A percentile compares a stretch with the other conserved stretches of the same genome.
Conservation (phyloP, 2,113 vertebrate species). For the Cynoglossus semilaevis region DNA sequence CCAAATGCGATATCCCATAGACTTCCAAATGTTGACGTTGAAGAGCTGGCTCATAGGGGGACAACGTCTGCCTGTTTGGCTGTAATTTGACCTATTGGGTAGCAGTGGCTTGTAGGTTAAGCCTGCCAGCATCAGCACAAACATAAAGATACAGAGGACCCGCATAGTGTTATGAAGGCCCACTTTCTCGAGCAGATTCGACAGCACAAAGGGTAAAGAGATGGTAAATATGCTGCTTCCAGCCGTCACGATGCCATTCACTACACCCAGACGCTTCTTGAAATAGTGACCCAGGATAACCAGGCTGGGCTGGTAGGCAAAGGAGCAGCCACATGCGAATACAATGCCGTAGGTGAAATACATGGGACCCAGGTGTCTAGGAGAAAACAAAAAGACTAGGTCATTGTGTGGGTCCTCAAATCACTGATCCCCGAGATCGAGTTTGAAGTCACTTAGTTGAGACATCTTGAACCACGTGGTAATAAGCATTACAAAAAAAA, state of each 20-base stretch:
- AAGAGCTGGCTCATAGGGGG: conserved; percentile 77
- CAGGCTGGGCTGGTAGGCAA: conserved; percentile 94
- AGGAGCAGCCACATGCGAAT: conserved; percentile 95
- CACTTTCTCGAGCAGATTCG: conserved; percentile 62
- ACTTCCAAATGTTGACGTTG: conserved; percentile 89
- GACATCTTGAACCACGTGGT: too few species aligned
- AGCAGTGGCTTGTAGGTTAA: conserved; percentile 87
- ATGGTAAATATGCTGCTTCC: conserved; percentile 95
- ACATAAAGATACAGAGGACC: conserved; percentile 84
- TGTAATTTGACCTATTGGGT: conserved; percentile 52
- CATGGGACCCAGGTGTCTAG: conserved; percentile 85
- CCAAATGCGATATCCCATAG: conserved; percentile 90
- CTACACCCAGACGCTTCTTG: conserved; percentile 91
- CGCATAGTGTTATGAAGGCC: conserved; percentile 81
- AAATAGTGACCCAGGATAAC: conserved; percentile 97
- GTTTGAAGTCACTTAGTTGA: too few species aligned
- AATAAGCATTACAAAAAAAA: too few species aligned
- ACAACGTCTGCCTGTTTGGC: conserved; percentile 57
- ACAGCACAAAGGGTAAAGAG: conserved; percentile 83
- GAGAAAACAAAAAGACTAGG: neutral
- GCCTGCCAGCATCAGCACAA: conserved; percentile 88
- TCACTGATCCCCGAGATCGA: too few species aligned
- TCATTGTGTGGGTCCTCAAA: too few species aligned
- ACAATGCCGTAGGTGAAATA: conserved; percentile 95
- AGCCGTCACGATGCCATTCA: conserved; percentile 95